A percentile compares a stretch with the other conserved stretches of the same genome.
Conservation (phyloP, 2,113 vertebrate species). For the Muntiacus muntjak region DNA sequence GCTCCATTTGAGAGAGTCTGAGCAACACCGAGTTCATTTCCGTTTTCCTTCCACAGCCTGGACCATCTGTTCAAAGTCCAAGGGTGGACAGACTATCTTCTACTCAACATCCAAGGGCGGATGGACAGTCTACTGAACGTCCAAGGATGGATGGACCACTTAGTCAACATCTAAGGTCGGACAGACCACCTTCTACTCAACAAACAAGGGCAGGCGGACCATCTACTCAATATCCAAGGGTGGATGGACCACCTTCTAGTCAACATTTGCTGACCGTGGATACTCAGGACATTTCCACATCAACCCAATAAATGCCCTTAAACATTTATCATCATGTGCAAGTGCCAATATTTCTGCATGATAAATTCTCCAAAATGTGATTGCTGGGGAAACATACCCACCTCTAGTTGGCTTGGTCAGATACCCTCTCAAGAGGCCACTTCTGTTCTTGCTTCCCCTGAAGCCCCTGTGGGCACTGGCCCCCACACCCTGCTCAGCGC, state of each 20-base stretch:
- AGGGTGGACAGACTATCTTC: background rate
- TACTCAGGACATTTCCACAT: background rate
- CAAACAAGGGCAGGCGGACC: too few relatives aligned
- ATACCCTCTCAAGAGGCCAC: background rate
- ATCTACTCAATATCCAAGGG: background rate
- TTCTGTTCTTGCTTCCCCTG: rapidly evolving
- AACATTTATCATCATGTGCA: rapidly evolving
- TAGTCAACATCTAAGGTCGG: too few relatives aligned
- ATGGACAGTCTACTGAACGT: too few relatives aligned
- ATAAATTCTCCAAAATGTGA: rapidly evolving
- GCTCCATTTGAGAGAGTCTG: background rate
- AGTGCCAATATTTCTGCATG: rapidly evolving
- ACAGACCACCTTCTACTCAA: too few relatives aligned
- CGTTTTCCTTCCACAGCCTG: background rate
- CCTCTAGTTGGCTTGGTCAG: background rate
- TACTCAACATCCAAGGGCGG: rapidly evolving
- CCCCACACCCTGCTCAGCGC: background rate
- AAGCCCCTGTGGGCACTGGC: rapidly evolving
- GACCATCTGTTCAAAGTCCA: background rate
- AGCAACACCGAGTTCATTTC: background rate
- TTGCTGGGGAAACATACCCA: background rate
- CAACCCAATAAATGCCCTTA: too few relatives aligned
- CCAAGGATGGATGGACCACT: too few relatives aligned
- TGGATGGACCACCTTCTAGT: rapidly evolving
- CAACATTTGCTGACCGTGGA: background rate